phyloP scores from a whole-genome alignment of 2,113 vertebrate genomes.

The Hassar affinis region DNA sequence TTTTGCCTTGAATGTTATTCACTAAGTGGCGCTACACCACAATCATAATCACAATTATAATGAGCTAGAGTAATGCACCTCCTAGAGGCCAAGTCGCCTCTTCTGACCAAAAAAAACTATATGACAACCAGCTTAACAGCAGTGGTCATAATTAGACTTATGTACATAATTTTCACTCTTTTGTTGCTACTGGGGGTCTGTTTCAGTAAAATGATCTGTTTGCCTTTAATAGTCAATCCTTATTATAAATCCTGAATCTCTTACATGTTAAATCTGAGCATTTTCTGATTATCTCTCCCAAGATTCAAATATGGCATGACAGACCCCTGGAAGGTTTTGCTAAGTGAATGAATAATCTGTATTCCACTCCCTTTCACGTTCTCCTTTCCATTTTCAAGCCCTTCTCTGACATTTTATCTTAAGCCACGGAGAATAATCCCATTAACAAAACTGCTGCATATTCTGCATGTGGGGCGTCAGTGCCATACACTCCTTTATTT shows the following conservation, averaged over 20 bases:
- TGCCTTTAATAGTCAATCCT: neutral
- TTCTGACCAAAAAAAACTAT: no score
- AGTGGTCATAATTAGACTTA: neutral
- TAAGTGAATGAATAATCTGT: conserved; percentile 12
- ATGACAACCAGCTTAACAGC: no score
- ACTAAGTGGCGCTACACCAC: no score
- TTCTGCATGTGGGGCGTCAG: neutral
- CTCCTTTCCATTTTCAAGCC: neutral
- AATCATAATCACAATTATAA: no score
- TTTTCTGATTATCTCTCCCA: neutral
- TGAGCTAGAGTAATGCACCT: no score
- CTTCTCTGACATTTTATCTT: conserved; percentile 34
- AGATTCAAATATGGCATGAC: conserved; percentile 4
- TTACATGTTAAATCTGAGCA: neutral
- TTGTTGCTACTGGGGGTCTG: neutral
- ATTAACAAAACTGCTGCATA: conserved; percentile 23
- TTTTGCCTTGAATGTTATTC: no score
- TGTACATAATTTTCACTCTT: neutral
- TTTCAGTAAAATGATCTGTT: neutral
- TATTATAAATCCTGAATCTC: neutral
- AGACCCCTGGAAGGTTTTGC: neutral
- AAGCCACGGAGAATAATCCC: conserved; percentile 36
- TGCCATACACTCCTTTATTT: neutral
- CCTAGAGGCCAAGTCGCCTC: no score
- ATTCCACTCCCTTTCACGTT: neutral